A percentile compares a stretch with the other conserved stretches of the same genome.
Conservation (phyloP, 2,797 vertebrate species). For the Danio kyathit region DNA sequence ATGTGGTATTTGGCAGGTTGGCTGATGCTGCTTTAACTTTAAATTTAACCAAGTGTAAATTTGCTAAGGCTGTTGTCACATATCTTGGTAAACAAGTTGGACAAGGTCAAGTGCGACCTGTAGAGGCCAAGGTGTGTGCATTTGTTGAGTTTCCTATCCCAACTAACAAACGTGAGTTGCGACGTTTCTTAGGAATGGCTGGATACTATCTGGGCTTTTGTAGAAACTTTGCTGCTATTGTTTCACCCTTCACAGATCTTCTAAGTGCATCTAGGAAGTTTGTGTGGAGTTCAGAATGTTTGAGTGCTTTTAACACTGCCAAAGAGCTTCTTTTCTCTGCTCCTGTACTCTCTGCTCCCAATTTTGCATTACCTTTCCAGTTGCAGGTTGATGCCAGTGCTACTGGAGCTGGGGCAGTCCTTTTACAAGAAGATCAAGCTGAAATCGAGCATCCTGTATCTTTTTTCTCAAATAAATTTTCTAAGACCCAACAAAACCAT, state of each 20-base stretch:
- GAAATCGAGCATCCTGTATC: slow-evolving; percentile 18
- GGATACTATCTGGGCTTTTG: too few species aligned
- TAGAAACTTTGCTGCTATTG: slow-evolving; percentile 1
- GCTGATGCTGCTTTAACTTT: not conserved
- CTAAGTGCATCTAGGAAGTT: not conserved
- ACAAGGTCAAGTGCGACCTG: not conserved
- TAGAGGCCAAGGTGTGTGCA: not conserved
- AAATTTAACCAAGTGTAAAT: not conserved
- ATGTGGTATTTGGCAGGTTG: not conserved
- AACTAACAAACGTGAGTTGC: not conserved
- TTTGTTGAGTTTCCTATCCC: not conserved
- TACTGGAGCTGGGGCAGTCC: slow-evolving; percentile 4
- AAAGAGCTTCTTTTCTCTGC: not conserved
- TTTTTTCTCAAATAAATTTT: too few species aligned
- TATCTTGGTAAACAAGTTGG: not conserved
- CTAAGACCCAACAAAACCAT: too few species aligned
- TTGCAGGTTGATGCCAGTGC: slow-evolving; percentile 26
- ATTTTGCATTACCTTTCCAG: not conserved
- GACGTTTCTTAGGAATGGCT: not conserved
- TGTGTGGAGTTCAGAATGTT: not conserved
- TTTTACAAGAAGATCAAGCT: not conserved
- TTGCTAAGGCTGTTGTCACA: not conserved
- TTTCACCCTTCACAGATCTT: not conserved
- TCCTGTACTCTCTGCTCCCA: slow-evolving; percentile 9
- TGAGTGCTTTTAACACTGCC: not conserved